Base-by-base conservation (phyloP, 1,140 invertebrate species). In the Brachionus asplanchnoidis region DNA sequence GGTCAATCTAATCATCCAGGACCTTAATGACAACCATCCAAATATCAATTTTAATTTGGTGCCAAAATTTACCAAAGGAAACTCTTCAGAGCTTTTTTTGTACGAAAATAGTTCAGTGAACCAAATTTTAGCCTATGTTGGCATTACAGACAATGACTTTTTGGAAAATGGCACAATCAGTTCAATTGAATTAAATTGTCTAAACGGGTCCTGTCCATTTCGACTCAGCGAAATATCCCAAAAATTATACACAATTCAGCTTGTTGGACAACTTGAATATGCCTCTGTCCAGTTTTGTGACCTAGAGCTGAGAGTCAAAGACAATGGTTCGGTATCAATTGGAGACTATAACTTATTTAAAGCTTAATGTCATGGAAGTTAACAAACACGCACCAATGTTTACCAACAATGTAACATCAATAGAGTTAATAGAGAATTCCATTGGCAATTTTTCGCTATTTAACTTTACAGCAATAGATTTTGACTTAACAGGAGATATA, bases 41-140 rank as follows among this genome's bases (percentile, higher is more conserved):
- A 23, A 14, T 20, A 44, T 65, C 20, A 60, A 26, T 40, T 23
- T 82, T 1, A 60, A 68, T 32, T 44, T 56, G 26, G 17, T 77
- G 3, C 20, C 42, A 17, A 77, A 28, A 50, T 77, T 50, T 26
- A 42, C 28, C 40, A 14, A 65, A 12, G 7, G 1, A 0, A 42
- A 20, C 20, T 20, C 3, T 5, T 23, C 42, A 46, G 20, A 32
- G 1, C 28, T 82, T 8, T 65, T 14, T 20, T 28, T 82, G 4
- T 28, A 36, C 8, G 79, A 82, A 68, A 60, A 65, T 28, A 44
- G 9, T 28, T 17, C 53, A 17, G 1, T 65, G 7, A 82, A 82
- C 53, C 79, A 82, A 82, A 82, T 82, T 12, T 9, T 82, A 14
- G 79, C 50, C 9, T 82, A 82, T 65, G 40, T 82, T 17, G 53